Percentiles rank a stretch among this genome's conserved stretches.
Evolutionary conservation across 2,113 vertebrate genomes (phyloP).

Genomic region (Thunnus maccoyii): DNA sequence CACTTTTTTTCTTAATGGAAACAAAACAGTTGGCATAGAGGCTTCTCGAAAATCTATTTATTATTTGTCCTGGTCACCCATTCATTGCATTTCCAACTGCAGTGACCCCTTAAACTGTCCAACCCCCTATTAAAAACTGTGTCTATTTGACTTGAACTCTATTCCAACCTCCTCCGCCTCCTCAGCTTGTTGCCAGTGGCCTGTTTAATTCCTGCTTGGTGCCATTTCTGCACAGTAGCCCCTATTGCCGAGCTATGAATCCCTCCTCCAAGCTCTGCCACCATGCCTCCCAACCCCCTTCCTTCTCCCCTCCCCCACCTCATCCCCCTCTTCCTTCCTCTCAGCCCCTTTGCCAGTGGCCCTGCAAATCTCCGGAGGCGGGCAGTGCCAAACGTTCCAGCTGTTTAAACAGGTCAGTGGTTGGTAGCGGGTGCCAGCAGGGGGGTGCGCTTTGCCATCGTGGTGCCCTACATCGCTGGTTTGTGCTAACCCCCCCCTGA

Average conservation of each 20-base stretch:
- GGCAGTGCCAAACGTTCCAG: slow-evolving; percentile 74
- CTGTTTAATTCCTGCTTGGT: slow-evolving; percentile 68
- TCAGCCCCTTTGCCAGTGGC: slow-evolving; percentile 64
- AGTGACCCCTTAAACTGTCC: slow-evolving; percentile 31
- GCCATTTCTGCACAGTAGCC: slow-evolving; percentile 65
- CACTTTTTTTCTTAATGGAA: slow-evolving; percentile 23
- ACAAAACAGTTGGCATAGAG: slow-evolving; percentile 42
- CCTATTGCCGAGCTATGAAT: slow-evolving; percentile 58
- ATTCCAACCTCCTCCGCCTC: slow-evolving; percentile 54
- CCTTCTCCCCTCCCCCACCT: slow-evolving; percentile 5
- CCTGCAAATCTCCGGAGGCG: slow-evolving; percentile 69
- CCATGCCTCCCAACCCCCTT: slow-evolving; percentile 9
- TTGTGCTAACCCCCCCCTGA: slow-evolving; percentile 31
- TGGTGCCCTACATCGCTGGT: slow-evolving; percentile 60
- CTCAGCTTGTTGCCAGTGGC: slow-evolving; percentile 61
- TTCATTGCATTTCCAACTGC: slow-evolving; percentile 26
- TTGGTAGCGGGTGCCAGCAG: slow-evolving; percentile 51
- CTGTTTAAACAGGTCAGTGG: slow-evolving; percentile 79
- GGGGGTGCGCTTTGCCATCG: slow-evolving; percentile 56
- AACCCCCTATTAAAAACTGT: slow-evolving; percentile 29
- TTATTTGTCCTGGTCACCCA: slow-evolving; percentile 46
- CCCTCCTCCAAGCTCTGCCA: slow-evolving; percentile 26
- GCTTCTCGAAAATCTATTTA: slow-evolving; percentile 34
- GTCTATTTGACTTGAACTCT: slow-evolving; percentile 58
- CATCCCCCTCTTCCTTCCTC: slow-evolving; percentile 60